These are phyloP conservation scores for Ornithoptera priamus DNA, from an alignment of 2,888 invertebrate genomes.

Conservation along the genomic window DNA sequence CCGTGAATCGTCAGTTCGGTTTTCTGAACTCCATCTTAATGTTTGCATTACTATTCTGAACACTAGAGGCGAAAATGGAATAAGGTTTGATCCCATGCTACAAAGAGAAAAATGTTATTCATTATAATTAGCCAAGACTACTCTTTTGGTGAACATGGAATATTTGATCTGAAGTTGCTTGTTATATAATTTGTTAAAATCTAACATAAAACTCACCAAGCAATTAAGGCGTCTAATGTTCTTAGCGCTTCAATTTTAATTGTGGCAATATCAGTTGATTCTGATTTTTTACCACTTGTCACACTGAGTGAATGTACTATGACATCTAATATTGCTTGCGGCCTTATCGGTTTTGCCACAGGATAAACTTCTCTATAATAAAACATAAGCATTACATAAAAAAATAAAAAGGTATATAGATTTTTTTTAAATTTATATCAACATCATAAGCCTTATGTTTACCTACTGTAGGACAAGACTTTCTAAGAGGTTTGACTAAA, in stretches of 20 bases:
- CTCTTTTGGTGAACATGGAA: slow-evolving; percentile 56
- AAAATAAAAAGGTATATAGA: background rate
- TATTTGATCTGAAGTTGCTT: slow-evolving; percentile 61
- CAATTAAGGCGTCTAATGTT: slow-evolving; percentile 61
- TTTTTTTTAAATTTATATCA: too few relatives aligned
- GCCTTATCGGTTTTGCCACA: slow-evolving; percentile 63
- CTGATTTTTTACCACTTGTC: slow-evolving; percentile 45
- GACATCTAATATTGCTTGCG: slow-evolving; percentile 57
- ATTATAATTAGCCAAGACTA: background rate
- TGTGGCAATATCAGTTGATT: slow-evolving; percentile 37
- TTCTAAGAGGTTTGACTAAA: too few relatives aligned
- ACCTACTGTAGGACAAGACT: too few relatives aligned
- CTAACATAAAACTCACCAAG: slow-evolving; percentile 52
- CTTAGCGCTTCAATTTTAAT: slow-evolving; percentile 61
- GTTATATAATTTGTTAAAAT: background rate
- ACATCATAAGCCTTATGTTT: too few relatives aligned
- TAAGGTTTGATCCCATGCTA: slow-evolving; percentile 65
- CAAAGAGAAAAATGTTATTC: slow-evolving; percentile 35
- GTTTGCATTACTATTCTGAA: slow-evolving; percentile 66
- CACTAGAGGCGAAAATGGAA: slow-evolving; percentile 65
- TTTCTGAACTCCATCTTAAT: slow-evolving; percentile 63
- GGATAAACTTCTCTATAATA: slow-evolving; percentile 64
- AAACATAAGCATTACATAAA: background rate
- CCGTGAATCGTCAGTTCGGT: slow-evolving; percentile 54
- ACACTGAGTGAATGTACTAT: slow-evolving; percentile 58